Conservation (phyloP, 2,888 invertebrate species). For the Tromatobia lineatoria region DNA sequence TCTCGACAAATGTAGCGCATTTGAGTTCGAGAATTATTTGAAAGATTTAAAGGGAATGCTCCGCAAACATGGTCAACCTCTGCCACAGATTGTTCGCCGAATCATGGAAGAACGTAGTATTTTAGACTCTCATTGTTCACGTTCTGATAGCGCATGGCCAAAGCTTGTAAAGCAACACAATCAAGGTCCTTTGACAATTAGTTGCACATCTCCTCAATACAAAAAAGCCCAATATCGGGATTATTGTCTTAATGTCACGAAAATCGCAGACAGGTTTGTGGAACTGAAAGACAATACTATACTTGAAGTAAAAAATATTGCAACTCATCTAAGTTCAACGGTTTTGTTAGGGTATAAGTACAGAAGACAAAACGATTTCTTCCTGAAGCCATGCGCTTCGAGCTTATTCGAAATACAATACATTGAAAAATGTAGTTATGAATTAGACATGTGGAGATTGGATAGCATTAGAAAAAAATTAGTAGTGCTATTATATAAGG, state of each 20-base stretch:
- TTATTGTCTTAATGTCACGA: no score
- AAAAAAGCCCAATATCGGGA: conserved; percentile 57
- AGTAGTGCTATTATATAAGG: conserved; percentile 6
- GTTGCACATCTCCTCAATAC: conserved; percentile 58
- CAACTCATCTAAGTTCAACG: conserved; percentile 1
- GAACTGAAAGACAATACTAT: conserved; percentile 25
- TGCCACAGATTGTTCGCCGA: conserved; percentile 58
- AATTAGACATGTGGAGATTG: neutral
- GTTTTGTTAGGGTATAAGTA: no score
- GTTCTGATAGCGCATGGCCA: conserved; percentile 21
- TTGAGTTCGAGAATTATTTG: conserved; percentile 77
- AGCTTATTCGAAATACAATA: conserved; percentile 18
- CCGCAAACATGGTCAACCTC: conserved; percentile 35
- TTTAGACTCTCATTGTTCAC: conserved; percentile 29
- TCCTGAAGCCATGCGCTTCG: conserved; percentile 16
- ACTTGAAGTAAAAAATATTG: conserved; percentile 24
- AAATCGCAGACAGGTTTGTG: conserved; percentile 44
- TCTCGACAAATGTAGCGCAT: conserved; percentile 77
- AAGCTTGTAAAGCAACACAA: conserved; percentile 54
- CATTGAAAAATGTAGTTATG: neutral
- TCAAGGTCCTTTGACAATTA: conserved; percentile 54
- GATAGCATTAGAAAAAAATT: conserved; percentile 8
- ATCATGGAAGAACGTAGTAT: conserved; percentile 55
- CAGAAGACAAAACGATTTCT: conserved; percentile 10
- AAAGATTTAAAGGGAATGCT: conserved; percentile 41